These are phyloP conservation scores for Tinea trinotella DNA, from an alignment of 2,888 invertebrate species.

Conservation along the genomic window DNA sequence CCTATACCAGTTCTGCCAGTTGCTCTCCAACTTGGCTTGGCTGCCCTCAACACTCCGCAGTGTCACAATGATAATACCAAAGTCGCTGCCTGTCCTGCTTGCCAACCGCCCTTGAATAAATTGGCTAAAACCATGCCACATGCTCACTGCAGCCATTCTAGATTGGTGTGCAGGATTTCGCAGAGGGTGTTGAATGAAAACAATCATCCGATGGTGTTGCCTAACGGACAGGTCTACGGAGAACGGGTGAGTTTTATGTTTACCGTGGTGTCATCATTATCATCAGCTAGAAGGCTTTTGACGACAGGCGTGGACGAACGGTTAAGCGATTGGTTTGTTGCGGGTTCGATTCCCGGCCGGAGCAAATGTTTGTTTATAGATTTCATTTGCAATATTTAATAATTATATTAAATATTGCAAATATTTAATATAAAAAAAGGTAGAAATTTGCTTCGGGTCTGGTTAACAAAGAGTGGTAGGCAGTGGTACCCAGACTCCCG, in stretches of 20 bases:
- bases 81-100: constrained; percentile 93
- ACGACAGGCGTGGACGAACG: no score
- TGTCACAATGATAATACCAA: constrained; percentile 70
- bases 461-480: no score
- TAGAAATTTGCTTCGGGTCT: no score
- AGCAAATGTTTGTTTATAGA: no score
- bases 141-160: constrained; percentile 96
- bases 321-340: no score
- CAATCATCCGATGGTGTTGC: constrained; percentile 98
- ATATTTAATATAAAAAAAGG: no score
- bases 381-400: no score
- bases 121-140: constrained; percentile 91
- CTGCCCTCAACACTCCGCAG: constrained; percentile 92
- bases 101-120: constrained; percentile 88
- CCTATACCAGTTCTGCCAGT: constrained; percentile 93
- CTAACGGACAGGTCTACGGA: constrained; percentile 97
- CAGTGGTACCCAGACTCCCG: no score
- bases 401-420: no score
- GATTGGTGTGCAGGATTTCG: constrained; percentile 92
- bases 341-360: no score
- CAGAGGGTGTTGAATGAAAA: constrained; percentile 95
- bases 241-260: constrained; percentile 76
- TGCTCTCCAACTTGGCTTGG: constrained; percentile 91
- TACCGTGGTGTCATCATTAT: background rate
- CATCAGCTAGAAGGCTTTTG: no score